Evolutionary conservation across 1,140 invertebrate species (phyloP), one percentile per base, ranked within the genome.

Genomic region (Chironomus tepperi): DNA sequence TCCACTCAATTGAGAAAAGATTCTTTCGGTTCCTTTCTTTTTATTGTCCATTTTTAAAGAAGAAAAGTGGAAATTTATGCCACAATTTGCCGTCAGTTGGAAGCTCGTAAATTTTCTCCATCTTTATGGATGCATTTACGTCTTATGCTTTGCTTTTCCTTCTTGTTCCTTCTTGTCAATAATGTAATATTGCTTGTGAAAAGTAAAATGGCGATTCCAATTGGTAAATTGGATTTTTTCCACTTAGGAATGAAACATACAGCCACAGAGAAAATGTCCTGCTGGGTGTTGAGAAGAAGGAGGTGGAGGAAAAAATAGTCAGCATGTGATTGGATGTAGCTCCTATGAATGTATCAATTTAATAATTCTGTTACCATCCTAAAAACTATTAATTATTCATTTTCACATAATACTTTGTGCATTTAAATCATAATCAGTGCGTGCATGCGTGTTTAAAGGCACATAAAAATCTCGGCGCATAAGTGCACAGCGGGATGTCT

Each of bases 191-290:
- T 70, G 65, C 65, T 19, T 70, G n/a, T n/a, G 65, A 70, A 16
- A 70, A 70, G 65, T 7, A 70, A 70, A 70, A 70, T 70, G 65
- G 65, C 65, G 65, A 70, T 19, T 18, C n/a, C 65, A 70, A 70
- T 70, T 70, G 65, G 65, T 21, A 70, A 70, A 70, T 70, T 70
- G 65, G 65, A 70, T 70, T 70, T 18, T 70, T 70, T 18, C 47
- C 47, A 57, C 47, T 57, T 57, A 57, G 47, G 12, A 57, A 57
- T 57, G 3, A 12, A 57, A 57, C 10, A 57, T 57, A n/a, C n/a
- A 34, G 24, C 24, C 24, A 34, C 24, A 34, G 24, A 34, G 24
- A 47, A 47, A 12, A n/a, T 57, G 47, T 57, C 47, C 47, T 57
- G 47, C 47, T 57, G 47, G 15, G 47, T 12, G 43, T 47, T 1